These are phyloP conservation scores for Diploptera punctata DNA, from an alignment of 2,888 invertebrate genomes.

Conservation along the genomic window DNA sequence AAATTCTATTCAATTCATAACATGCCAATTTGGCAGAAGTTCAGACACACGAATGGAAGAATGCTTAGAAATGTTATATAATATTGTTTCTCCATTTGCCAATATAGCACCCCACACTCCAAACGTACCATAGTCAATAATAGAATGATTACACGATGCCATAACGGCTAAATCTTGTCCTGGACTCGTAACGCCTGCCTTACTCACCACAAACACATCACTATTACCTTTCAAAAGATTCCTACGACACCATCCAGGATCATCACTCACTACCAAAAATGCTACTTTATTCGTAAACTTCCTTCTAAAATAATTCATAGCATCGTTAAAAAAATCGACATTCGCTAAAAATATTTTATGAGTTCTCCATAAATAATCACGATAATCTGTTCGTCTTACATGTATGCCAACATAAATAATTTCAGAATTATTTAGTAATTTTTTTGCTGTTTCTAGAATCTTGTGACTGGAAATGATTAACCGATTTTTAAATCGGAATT, in stretches of 20 bases:
- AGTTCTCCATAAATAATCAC: conserved; percentile 61
- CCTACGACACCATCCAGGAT: conserved; percentile 57
- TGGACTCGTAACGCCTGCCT: conserved; percentile 50
- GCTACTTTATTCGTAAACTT: conserved; percentile 53
- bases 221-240: conserved; percentile 50
- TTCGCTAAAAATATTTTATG: conserved; percentile 55
- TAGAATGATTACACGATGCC: conserved; percentile 60
- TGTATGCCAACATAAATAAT: conserved; percentile 62
- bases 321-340: conserved; percentile 53
- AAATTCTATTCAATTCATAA: conserved; percentile 45
- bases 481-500: conserved; percentile 61
- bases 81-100: conserved; percentile 58
- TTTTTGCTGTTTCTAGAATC: conserved; percentile 52
- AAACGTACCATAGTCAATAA: conserved; percentile 61
- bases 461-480: conserved; percentile 58
- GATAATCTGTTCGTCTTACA: conserved; percentile 63
- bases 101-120: conserved; percentile 61
- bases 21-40: conserved; percentile 57
- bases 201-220: conserved; percentile 56
- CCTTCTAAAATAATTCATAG: conserved; percentile 56
- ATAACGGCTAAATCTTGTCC: conserved; percentile 58
- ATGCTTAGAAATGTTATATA: conserved; percentile 56
- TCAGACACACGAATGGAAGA: conserved; percentile 54
- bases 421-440: conserved; percentile 48
- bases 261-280: conserved; percentile 59